Percentiles rank a stretch among this genome's conserved stretches.
Conservation (phyloP, 2,113 vertebrate species). For the Neogale vison region DNA sequence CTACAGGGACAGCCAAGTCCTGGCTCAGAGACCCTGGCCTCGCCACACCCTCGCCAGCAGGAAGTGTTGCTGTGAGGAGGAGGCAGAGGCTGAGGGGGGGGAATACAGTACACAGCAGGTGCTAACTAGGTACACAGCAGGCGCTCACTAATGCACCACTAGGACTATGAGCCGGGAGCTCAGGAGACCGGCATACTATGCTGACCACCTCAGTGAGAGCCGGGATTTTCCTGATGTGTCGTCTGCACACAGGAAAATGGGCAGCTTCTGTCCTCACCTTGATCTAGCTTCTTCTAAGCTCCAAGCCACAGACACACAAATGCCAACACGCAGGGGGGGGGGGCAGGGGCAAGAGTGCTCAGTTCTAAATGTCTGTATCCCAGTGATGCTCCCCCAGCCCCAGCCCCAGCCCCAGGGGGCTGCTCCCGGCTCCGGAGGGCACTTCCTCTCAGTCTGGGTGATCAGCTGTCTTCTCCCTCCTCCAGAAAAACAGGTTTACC, state of each 20-base stretch:
- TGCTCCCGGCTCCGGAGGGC: fast-evolving
- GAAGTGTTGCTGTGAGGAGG: fast-evolving
- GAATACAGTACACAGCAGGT: fast-evolving
- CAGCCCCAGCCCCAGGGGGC: no score
- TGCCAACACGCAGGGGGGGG: not conserved
- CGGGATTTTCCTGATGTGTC: not conserved
- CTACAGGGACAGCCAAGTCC: not conserved
- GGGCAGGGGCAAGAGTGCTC: not conserved
- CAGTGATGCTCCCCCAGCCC: not conserved
- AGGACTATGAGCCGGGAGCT: not conserved
- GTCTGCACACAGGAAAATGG: fast-evolving
- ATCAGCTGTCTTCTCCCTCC: not conserved
- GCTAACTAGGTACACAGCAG: no score
- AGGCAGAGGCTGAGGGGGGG: no score
- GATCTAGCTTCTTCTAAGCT: not conserved
- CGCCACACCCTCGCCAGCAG: not conserved
- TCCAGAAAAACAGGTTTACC: constrained; percentile 71
- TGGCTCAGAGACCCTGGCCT: not conserved
- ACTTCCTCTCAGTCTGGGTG: not conserved
- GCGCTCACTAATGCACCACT: not conserved
- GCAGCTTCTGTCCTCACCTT: not conserved
- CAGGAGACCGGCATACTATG: fast-evolving
- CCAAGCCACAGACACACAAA: not conserved
- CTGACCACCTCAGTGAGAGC: not conserved
- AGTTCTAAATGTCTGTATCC: no score